Conservation (phyloP, 2,888 invertebrate species). For the Auanema freiburgensis region DNA sequence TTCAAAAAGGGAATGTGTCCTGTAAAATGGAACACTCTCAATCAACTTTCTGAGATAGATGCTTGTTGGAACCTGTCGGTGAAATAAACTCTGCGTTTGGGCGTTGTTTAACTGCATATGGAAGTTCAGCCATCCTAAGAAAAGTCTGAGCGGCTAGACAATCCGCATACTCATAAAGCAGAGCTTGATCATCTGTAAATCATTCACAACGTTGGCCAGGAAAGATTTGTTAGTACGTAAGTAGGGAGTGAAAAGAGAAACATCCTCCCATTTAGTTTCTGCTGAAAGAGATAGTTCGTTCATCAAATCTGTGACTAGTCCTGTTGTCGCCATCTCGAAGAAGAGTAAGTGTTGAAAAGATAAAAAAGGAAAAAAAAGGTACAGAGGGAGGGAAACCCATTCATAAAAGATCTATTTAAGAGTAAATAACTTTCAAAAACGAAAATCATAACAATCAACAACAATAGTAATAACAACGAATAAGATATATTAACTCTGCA, state of each 20-base stretch:
- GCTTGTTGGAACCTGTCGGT: slow-evolving; percentile 71
- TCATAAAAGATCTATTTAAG: background rate
- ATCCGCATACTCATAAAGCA: slow-evolving; percentile 89
- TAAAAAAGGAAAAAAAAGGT: background rate
- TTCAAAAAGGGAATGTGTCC: slow-evolving; percentile 89
- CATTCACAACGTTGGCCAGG: background rate
- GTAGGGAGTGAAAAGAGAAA: slow-evolving; percentile 50
- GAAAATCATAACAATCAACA: background rate
- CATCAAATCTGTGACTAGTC: slow-evolving; percentile 40
- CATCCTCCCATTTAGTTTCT: slow-evolving; percentile 55
- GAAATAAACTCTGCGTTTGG: slow-evolving; percentile 96
- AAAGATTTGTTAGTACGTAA: slow-evolving; percentile 29
- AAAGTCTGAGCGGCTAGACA: slow-evolving; percentile 90
- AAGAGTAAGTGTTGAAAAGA: background rate
- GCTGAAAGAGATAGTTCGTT: slow-evolving; percentile 47
- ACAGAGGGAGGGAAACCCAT: background rate
- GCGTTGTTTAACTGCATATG: slow-evolving; percentile 79
- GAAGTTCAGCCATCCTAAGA: slow-evolving; percentile 86
- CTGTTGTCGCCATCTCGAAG: slow-evolving; percentile 28
- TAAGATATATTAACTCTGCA: background rate
- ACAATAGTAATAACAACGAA: background rate
- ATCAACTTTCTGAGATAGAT: background rate
- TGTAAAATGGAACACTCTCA: slow-evolving; percentile 49
- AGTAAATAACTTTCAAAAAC: slow-evolving; percentile 6
- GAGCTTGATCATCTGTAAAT: slow-evolving; percentile 81